These are phyloP conservation scores for Drosophila oshimai DNA, from an alignment of 1,140 invertebrate species.

Conservation along the genomic window DNA sequence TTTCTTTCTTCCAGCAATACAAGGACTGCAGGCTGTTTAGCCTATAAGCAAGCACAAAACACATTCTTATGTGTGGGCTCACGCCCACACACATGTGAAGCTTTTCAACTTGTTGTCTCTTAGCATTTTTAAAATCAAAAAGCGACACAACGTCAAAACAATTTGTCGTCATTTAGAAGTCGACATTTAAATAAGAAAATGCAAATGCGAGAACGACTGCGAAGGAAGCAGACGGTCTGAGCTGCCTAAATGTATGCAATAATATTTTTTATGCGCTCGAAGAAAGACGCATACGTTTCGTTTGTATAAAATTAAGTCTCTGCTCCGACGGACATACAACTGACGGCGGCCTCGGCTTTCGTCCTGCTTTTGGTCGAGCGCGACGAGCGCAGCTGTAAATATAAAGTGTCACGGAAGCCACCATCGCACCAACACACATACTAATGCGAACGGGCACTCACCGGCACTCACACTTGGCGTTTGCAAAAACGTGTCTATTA, in stretches of 20 bases:
- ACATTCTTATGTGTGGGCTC: slow-evolving; percentile 12
- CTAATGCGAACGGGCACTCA: not conserved
- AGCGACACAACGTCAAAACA: slow-evolving; percentile 80
- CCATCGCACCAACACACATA: slow-evolving; percentile 14
- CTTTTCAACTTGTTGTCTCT: slow-evolving; percentile 62
- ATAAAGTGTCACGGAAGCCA: slow-evolving; percentile 65
- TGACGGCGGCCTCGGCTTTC: not conserved
- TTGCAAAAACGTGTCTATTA: slow-evolving; percentile 77
- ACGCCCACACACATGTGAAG: slow-evolving; percentile 6
- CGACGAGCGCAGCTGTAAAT: slow-evolving; percentile 73
- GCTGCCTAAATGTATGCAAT: slow-evolving; percentile 75
- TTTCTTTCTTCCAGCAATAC: slow-evolving; percentile 26
- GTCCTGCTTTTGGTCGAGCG: slow-evolving; percentile 51
- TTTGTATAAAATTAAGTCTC: slow-evolving; percentile 74
- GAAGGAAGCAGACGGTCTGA: slow-evolving; percentile 27
- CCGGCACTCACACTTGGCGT: slow-evolving; percentile 25
- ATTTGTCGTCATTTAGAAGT: slow-evolving; percentile 81
- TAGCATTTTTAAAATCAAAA: slow-evolving; percentile 73
- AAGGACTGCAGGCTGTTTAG: slow-evolving; percentile 62
- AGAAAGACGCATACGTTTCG: slow-evolving; percentile 70
- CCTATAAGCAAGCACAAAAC: slow-evolving; percentile 48
- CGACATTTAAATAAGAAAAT: slow-evolving; percentile 81
- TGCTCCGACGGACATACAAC: slow-evolving; percentile 3
- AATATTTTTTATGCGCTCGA: slow-evolving; percentile 70
- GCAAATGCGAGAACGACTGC: slow-evolving; percentile 53